Evolutionary conservation across 2,113 vertebrate genomes (phyloP), one percentile per base, ranked within the genome.

Genomic region (Leiothrix lutea): DNA sequence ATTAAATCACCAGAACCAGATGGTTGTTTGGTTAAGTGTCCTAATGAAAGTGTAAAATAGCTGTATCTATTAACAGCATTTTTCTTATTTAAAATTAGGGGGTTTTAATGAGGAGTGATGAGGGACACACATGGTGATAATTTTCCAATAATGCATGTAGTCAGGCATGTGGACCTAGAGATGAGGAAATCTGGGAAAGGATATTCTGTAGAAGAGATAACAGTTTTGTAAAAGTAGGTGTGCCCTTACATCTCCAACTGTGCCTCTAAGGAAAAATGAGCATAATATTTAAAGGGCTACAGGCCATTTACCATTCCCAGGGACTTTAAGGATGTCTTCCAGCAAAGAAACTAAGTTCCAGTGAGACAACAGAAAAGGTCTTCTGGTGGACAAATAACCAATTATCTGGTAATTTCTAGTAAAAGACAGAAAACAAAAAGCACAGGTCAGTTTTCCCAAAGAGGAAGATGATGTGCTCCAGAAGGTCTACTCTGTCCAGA

Each of bases 251-350:
- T 50, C 29, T 81, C 47, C 22, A 40, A 17, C 8, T 33, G 13
- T 36, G 20, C 26, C 33, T 35, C 58, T 35, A 72, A 56, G 6
- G 35, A 83, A 38, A 47, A 3, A 12, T 14, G 14, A 54, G 1
- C 16, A 20, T 26, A 14, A 26, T 1, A 0, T 16, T 16, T 72
- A 64, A 42, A 11, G 7, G 3, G 0, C 0, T 50, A 14, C 9
- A 67, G 36, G 35, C 24, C 24, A 38, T 80, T 25, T 72, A 51
- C 35, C 2, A 5, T 56, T 64, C 53, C 51, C 25, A 62, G 8
- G 11, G 5, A 25, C 58, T 79, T 79, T 74, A 66, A 44, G 44
- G 22, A 42, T 21, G 10, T 47, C 26, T 64, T 79, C 44, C n/a
- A 80, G 33, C 5, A 79, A 58, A 78, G n/a, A 58, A 88, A 31